Percentiles rank a stretch among this genome's conserved stretches.
phyloP scores from a whole-genome alignment of 2,113 vertebrate genomes.

The Ochotona princeps region DNA sequence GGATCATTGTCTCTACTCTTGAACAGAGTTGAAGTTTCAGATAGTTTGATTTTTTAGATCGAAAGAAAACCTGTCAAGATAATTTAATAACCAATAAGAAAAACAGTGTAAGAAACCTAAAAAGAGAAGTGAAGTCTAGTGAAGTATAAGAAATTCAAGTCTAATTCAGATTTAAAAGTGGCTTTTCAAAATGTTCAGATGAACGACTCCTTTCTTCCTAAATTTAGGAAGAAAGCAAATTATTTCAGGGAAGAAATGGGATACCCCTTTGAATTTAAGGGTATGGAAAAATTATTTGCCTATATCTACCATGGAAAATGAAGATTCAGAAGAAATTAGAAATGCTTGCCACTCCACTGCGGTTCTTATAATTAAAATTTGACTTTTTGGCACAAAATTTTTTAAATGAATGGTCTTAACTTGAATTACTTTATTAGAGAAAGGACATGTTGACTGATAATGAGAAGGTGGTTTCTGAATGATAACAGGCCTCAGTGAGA shows the following conservation, averaged over 20 bases:
- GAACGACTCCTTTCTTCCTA: background rate
- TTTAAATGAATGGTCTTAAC: constrained; percentile 16
- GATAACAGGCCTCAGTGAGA: background rate
- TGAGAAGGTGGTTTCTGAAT: constrained; percentile 1
- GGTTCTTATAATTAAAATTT: constrained; percentile 62
- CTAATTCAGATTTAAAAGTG: background rate
- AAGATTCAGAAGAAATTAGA: constrained; percentile 53
- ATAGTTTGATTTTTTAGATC: constrained; percentile 25
- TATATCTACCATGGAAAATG: background rate
- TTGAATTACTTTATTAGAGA: constrained; percentile 34
- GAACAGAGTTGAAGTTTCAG: background rate
- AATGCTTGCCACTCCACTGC: background rate
- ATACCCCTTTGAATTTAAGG: background rate
- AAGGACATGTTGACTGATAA: constrained; percentile 21
- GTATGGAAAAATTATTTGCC: background rate
- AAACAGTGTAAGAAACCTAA: background rate
- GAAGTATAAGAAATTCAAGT: too few species aligned
- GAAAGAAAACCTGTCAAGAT: constrained; percentile 27
- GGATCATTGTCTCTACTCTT: background rate
- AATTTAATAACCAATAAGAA: constrained; percentile 4
- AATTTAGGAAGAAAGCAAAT: background rate
- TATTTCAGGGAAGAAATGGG: background rate
- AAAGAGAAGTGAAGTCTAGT: too few species aligned
- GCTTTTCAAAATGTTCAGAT: background rate
- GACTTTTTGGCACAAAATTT: constrained; percentile 45